These are phyloP conservation scores for Oscheius myriophilus DNA, from an alignment of 2,888 invertebrate species.

Conservation along the genomic window DNA sequence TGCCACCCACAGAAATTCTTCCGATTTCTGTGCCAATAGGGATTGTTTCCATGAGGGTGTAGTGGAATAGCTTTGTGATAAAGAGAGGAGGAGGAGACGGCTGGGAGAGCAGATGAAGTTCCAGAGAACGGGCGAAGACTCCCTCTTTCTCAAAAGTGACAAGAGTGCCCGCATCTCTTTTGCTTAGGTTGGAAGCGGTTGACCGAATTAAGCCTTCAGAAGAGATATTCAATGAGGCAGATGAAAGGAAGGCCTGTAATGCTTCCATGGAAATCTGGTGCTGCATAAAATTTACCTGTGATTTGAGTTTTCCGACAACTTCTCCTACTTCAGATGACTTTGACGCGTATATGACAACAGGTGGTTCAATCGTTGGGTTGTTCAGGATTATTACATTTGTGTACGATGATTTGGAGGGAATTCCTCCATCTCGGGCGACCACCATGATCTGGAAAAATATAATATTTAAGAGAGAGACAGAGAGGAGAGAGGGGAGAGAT, in stretches of 20 bases:
- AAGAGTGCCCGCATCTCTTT: background rate
- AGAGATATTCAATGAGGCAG: background rate
- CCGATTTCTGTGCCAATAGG: slow-evolving; percentile 1
- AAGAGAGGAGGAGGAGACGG: background rate
- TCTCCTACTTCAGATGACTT: slow-evolving; percentile 3
- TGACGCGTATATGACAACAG: background rate
- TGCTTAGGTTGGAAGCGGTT: background rate
- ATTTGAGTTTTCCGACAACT: slow-evolving; percentile 5
- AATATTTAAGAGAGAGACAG: too few relatives aligned
- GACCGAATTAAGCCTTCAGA: background rate
- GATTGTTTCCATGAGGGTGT: background rate
- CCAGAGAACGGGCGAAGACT: background rate
- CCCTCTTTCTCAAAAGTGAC: background rate
- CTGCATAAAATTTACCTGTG: too few relatives aligned
- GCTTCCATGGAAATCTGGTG: background rate
- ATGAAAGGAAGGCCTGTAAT: background rate
- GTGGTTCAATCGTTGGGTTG: background rate
- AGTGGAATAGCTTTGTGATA: background rate
- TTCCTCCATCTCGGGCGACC: slow-evolving; percentile 19
- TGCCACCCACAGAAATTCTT: background rate
- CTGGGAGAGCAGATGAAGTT: slow-evolving; percentile 1
- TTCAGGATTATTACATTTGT: background rate
- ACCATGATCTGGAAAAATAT: slow-evolving; percentile 3
- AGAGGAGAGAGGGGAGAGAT: too few relatives aligned
- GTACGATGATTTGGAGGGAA: background rate